A percentile compares a stretch with the other conserved stretches of the same genome.
phyloP scores from a whole-genome alignment of 2,888 invertebrate genomes.

The Itoplectis maculator region DNA sequence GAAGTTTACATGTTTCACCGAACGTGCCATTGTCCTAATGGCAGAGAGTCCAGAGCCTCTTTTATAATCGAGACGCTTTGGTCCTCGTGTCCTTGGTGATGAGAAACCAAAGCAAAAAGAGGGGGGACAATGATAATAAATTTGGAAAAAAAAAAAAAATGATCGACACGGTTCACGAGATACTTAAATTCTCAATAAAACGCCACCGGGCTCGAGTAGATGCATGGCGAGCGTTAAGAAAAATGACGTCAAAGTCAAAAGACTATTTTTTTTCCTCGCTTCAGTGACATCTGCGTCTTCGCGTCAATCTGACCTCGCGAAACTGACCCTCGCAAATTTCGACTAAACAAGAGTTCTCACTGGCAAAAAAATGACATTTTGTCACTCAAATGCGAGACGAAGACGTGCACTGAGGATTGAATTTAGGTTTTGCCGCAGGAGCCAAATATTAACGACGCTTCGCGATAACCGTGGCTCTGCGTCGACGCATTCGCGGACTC shows the following conservation, averaged over 20 bases:
- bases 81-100: slow-evolving; percentile 59
- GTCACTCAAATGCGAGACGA: slow-evolving; percentile 75
- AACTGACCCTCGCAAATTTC: slow-evolving; percentile 16
- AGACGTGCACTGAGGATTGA: slow-evolving; percentile 77
- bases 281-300: slow-evolving; percentile 77
- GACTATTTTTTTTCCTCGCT: slow-evolving; percentile 67
- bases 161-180: slow-evolving; percentile 12
- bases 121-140: slow-evolving; percentile 62
- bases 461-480: neutral
- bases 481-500: slow-evolving; percentile 26
- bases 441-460: slow-evolving; percentile 50
- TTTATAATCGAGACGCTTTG: slow-evolving; percentile 49
- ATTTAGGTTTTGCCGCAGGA: slow-evolving; percentile 55
- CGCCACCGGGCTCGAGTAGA: slow-evolving; percentile 83
- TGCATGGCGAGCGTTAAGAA: slow-evolving; percentile 80
- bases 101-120: slow-evolving; percentile 73
- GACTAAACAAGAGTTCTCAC: slow-evolving; percentile 1
- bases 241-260: slow-evolving; percentile 5
- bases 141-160: slow-evolving; percentile 14
- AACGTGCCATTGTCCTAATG: slow-evolving; percentile 71
- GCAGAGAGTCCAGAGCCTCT: slow-evolving; percentile 43
- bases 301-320: slow-evolving; percentile 71
- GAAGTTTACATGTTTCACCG: slow-evolving; percentile 66
- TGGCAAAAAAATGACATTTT: slow-evolving; percentile 43
- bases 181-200: slow-evolving; percentile 83